These are phyloP conservation scores for Anadara kagoshimensis DNA, from an alignment of 1,140 invertebrate species.

Conservation along the genomic window DNA sequence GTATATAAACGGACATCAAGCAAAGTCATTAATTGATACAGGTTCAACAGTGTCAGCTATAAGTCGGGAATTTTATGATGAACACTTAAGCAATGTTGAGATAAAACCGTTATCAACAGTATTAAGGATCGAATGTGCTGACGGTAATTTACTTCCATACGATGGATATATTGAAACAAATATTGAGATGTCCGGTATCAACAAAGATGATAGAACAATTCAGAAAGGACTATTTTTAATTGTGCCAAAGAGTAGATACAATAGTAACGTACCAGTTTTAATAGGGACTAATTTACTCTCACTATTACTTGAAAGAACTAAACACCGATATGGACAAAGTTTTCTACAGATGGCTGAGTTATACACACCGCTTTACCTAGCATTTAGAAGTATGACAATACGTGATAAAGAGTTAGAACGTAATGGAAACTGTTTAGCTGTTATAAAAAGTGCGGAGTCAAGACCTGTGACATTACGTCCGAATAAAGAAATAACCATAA, in stretches of 20 bases:
- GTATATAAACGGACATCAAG: not conserved
- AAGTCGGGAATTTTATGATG: conserved; percentile 4
- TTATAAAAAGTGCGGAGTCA: no score
- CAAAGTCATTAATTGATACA: conserved; percentile 14
- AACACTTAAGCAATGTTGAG: conserved; percentile 13
- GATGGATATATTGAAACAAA: conserved; percentile 10
- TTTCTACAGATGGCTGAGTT: no score
- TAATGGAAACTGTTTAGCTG: not conserved
- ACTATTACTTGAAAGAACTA: not conserved
- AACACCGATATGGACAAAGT: no score
- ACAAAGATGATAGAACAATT: not conserved
- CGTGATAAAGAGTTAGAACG: conserved; percentile 15
- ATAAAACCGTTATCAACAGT: conserved; percentile 21
- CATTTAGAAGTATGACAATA: conserved; percentile 12
- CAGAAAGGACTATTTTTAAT: conserved; percentile 10
- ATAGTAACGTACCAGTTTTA: conserved; percentile 4
- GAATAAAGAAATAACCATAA: conserved; percentile 23
- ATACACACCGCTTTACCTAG: conserved; percentile 12
- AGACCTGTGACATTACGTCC: conserved; percentile 6
- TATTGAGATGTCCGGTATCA: not conserved
- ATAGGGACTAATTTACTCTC: conserved; percentile 6
- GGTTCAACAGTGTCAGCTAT: conserved; percentile 23
- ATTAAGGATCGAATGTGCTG: conserved; percentile 24
- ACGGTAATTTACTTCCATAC: conserved; percentile 18
- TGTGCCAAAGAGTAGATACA: conserved; percentile 18